These are phyloP conservation scores for Drosophila neotestacea DNA, from an alignment of 2,888 invertebrate species.

Conservation along the genomic window DNA sequence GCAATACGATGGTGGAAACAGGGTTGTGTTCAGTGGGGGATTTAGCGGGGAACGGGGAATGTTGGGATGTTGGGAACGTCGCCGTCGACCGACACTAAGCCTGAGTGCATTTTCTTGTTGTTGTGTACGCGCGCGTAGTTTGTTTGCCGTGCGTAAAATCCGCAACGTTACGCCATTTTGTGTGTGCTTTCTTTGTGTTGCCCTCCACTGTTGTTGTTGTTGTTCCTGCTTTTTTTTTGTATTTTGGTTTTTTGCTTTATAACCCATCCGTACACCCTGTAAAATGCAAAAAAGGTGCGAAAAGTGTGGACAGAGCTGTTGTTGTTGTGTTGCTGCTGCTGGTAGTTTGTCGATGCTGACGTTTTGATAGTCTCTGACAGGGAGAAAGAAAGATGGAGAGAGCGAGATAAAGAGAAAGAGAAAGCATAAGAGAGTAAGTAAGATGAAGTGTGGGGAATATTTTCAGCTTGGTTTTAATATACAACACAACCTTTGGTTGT, in stretches of 20 bases:
- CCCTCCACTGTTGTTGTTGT: background rate
- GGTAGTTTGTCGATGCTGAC: conserved; percentile 73
- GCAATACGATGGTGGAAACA: conserved; percentile 23
- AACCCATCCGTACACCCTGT: conserved; percentile 45
- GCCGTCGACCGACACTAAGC: conserved; percentile 71
- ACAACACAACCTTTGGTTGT: conserved; percentile 59
- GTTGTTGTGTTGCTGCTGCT: conserved; percentile 14
- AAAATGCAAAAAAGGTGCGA: conserved; percentile 79
- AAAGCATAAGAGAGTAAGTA: conserved; percentile 15
- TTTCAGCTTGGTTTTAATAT: conserved; percentile 55
- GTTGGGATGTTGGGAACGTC: conserved; percentile 41
- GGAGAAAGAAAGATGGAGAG: conserved; percentile 8
- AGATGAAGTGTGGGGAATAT: conserved; percentile 37
- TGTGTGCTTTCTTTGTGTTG: conserved; percentile 73
- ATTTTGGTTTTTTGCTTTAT: conserved; percentile 35
- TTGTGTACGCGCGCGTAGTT: conserved; percentile 79
- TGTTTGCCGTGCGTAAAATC: conserved; percentile 81
- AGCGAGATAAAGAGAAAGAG: background rate
- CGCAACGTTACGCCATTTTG: conserved; percentile 79
- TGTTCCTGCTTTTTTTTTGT: conserved; percentile 2
- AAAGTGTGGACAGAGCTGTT: conserved; percentile 59
- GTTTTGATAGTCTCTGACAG: conserved; percentile 60
- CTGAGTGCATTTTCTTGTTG: conserved; percentile 81
- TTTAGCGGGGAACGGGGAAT: background rate
- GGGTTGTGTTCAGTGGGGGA: background rate